phyloP scores from a whole-genome alignment of 2,797 vertebrate genomes.

The Propithecus deckenii region DNA sequence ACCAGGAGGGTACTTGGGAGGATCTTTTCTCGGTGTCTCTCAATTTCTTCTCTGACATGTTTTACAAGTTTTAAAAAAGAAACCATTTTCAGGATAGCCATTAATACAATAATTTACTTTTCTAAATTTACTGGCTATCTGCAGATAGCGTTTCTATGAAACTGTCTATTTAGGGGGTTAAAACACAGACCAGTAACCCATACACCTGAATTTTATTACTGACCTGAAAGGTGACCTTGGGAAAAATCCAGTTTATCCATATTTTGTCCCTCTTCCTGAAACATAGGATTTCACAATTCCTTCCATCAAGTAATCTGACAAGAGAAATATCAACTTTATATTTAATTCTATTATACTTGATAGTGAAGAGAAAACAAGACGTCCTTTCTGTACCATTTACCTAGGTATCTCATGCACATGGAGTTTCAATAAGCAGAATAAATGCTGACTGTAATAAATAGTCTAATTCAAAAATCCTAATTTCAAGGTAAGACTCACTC shows the following conservation, averaged over 20 bases:
- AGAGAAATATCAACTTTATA: neutral
- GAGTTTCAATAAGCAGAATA: neutral
- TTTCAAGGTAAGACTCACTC: neutral
- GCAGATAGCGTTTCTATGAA: neutral
- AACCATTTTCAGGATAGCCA: neutral
- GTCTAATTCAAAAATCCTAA: neutral
- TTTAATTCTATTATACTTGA: neutral
- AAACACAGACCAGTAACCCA: neutral
- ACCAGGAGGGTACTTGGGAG: fast-evolving
- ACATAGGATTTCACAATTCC: neutral
- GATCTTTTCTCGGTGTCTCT: neutral
- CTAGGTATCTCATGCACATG: neutral
- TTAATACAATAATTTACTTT: neutral
- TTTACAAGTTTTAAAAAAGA: neutral
- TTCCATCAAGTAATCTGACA: neutral
- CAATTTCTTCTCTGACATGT: neutral
- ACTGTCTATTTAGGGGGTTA: neutral
- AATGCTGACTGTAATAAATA: neutral
- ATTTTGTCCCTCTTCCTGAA: neutral
- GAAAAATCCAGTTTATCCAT: neutral
- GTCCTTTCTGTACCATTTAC: neutral
- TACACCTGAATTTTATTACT: neutral
- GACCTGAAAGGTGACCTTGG: neutral
- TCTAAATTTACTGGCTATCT: neutral
- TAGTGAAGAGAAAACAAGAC: neutral